Evolutionary conservation across 2,888 invertebrate genomes (phyloP).

Genomic region (Eupithecia pulchellata): DNA sequence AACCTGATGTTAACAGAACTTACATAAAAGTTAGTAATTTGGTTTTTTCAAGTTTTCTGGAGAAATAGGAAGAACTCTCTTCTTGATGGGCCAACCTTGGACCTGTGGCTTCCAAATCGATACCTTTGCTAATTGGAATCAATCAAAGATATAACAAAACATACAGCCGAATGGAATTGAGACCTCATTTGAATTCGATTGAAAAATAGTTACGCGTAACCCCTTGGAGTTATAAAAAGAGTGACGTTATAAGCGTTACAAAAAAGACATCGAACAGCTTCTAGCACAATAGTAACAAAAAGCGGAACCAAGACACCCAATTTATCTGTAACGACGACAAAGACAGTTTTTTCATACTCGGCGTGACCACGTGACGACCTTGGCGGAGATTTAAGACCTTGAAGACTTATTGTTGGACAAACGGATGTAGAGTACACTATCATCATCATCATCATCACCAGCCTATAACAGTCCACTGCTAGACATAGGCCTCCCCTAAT

Average conservation of each 20-base stretch:
- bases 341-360: slow-evolving; percentile 50
- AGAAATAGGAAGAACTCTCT: too few relatives aligned
- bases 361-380: slow-evolving; percentile 61
- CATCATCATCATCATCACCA: too few relatives aligned
- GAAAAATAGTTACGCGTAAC: background rate
- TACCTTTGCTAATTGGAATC: too few relatives aligned
- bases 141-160: too few relatives aligned
- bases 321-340: slow-evolving; percentile 52
- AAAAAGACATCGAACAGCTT: slow-evolving; percentile 12
- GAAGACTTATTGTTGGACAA: slow-evolving; percentile 45
- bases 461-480: too few relatives aligned
- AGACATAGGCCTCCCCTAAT: too few relatives aligned
- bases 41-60: too few relatives aligned
- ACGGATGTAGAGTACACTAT: background rate
- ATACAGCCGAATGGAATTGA: background rate
- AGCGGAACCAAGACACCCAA: slow-evolving; percentile 26
- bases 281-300: slow-evolving; percentile 19
- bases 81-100: too few relatives aligned
- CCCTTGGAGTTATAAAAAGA: background rate
- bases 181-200: background rate
- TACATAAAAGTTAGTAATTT: too few relatives aligned
- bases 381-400: slow-evolving; percentile 64
- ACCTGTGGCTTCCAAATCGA: too few relatives aligned
- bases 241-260: background rate
- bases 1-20: too few relatives aligned